These are phyloP conservation scores for Micropoecilia bifurca DNA, from an alignment of 2,797 vertebrate genomes.

Conservation along the genomic window DNA sequence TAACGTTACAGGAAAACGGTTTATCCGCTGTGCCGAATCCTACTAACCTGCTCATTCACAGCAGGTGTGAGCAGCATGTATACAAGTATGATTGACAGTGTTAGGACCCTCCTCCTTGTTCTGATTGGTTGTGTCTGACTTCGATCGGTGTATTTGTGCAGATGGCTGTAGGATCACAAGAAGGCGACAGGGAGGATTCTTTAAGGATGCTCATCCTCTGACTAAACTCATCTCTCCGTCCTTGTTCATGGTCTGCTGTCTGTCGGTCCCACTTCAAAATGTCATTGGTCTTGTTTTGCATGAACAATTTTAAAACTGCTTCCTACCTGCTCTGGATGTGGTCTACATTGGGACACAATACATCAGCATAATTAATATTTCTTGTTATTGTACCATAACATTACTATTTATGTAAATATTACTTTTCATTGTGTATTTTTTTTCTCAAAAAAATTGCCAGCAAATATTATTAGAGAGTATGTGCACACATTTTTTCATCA, in stretches of 20 bases:
- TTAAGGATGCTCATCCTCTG: background rate
- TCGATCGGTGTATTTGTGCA: too few relatives aligned
- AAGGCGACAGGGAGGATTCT: background rate
- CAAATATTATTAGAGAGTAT: background rate
- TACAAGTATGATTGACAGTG: too few relatives aligned
- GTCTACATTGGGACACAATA: background rate
- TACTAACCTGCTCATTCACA: too few relatives aligned
- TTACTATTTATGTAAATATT: background rate
- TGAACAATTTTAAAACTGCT: background rate
- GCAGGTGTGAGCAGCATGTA: too few relatives aligned
- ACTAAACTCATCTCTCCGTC: background rate
- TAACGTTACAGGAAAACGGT: too few relatives aligned
- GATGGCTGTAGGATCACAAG: too few relatives aligned
- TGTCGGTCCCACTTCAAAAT: background rate
- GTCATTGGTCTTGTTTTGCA: background rate
- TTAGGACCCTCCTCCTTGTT: too few relatives aligned
- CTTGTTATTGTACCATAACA: background rate
- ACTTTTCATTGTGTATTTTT: background rate
- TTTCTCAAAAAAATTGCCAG: rapidly evolving
- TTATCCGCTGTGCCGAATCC: too few relatives aligned
- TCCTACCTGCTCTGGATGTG: background rate
- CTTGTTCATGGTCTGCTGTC: background rate
- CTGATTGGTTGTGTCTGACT: too few relatives aligned
- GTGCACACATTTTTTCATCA: background rate
- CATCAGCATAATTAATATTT: background rate